A percentile compares a stretch with the other conserved stretches of the same genome.
Evolutionary conservation across 30 jellyfish, hydroid and myxozoan species (phyloP).

Genomic region (Mastigias papua): DNA sequence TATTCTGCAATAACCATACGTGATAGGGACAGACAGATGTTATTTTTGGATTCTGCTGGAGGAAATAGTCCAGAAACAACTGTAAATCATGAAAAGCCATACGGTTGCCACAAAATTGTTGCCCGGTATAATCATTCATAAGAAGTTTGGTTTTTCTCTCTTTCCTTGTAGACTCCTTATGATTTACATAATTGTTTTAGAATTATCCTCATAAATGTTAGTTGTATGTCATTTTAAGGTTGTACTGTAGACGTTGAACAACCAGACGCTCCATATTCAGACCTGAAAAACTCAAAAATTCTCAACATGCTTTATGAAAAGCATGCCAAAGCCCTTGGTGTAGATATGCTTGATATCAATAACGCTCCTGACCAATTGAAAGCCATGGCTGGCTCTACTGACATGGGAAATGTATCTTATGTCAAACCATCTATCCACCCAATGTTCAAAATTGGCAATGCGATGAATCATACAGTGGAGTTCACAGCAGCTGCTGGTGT

Average conservation of each 20-base stretch:
- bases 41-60: too few relatives aligned
- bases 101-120: too few relatives aligned
- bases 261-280: constrained; percentile 20
- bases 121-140: too few relatives aligned
- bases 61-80: too few relatives aligned
- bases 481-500: constrained; percentile 80
- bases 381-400: constrained; percentile 80
- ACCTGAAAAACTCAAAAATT: constrained; percentile 18
- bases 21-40: too few relatives aligned
- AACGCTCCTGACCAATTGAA: constrained; percentile 8
- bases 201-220: neutral
- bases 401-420: constrained; percentile 97
- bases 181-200: too few relatives aligned
- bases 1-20: too few relatives aligned
- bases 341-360: constrained; percentile 6
- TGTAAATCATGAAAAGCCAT: too few relatives aligned
- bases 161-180: too few relatives aligned
- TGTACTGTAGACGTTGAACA: constrained; percentile 48
- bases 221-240: constrained; percentile 4
- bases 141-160: too few relatives aligned
- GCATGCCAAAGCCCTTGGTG: constrained; percentile 52
- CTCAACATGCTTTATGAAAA: constrained; percentile 27
- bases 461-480: constrained; percentile 78
- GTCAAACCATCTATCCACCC: constrained; percentile 95
- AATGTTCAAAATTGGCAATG: constrained; percentile 59